Conservation (phyloP, 2,888 invertebrate species). For the Megamerina dolium region DNA sequence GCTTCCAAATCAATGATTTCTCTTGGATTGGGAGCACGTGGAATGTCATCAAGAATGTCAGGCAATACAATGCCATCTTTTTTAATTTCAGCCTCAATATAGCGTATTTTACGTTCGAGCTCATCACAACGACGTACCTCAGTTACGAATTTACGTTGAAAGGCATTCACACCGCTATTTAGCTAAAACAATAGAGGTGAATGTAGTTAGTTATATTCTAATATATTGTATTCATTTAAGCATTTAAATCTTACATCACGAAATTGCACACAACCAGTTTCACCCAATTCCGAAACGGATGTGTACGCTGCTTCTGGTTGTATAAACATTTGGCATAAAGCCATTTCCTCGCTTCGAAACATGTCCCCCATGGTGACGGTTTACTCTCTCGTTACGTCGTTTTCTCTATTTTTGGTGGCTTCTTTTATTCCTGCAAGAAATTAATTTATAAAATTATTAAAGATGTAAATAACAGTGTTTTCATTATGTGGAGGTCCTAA, state of each 20-base stretch:
- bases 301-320: conserved; percentile 94
- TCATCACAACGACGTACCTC: conserved; percentile 82
- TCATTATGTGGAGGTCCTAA: too few relatives aligned
- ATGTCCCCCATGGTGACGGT: conserved; percentile 64
- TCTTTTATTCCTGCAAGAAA: conserved; percentile 13
- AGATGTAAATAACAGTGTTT: not conserved
- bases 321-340: conserved; percentile 89
- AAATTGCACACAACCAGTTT: conserved; percentile 91
- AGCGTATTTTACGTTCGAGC: conserved; percentile 74
- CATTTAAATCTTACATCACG: conserved; percentile 70
- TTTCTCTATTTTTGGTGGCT: too few relatives aligned
- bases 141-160: conserved; percentile 80
- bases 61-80: conserved; percentile 71
- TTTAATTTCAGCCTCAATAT: conserved; percentile 73
- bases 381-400: too few relatives aligned
- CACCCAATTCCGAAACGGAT: conserved; percentile 90
- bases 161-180: conserved; percentile 72
- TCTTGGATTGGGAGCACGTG: conserved; percentile 69
- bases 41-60: conserved; percentile 61
- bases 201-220: not conserved
- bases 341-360: conserved; percentile 90
- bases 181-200: conserved; percentile 52
- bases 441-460: conserved; percentile 6
- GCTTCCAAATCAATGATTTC: conserved; percentile 78
- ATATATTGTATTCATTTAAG: not conserved